Evolutionary conservation across 92 coral and sea anemone genomes (phyloP), one percentile per base, ranked within the genome.

Genomic region (Heteractis magnifica): DNA sequence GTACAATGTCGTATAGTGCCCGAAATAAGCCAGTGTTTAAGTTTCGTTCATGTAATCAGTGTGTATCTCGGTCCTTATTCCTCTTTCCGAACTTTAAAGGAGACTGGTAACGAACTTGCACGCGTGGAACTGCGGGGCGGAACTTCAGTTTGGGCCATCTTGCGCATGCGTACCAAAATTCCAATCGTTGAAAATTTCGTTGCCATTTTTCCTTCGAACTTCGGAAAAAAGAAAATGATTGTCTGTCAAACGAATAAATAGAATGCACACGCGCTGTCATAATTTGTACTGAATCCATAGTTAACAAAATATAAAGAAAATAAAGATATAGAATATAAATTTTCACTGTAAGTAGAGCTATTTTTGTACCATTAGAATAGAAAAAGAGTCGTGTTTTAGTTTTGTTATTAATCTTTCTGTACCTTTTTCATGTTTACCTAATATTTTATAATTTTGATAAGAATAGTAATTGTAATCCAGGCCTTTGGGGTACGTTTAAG

Each of bases 311-410:
- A 79, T 59, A 79, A 60, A 13, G 70, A 26, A 75, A 75, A 16
- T 76, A 64, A 52, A 76, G 65, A 64, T 70, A 81, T 81, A 81
- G 84, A 81, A n/a, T 51, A 70, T 68, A 81, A 81, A 81, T 68
- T 64, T 81, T 81, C 52, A 68, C 51, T 65, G 77, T 49, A 81
- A 81, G 65, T 50, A 65, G 73, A 68, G 77, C 49, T 81, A 81
- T 51, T 81, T 81, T 81, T 81, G 84, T 70, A 79, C 72, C 75
- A 48, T 10, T 62, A 79, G 55, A 20, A 8, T 50, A 81, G 71
- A 23, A 51, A 48, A 68, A 34, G 34, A 70, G 55, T 70, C 53
- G 41, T 16, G 51, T 81, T 70, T 74, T 65, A 80, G 70, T 81
- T 81, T 81, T 70, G 23, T 81, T 0, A 79, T 11, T 62, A 60